These are phyloP conservation scores for Protobothrops flavoviridis DNA, from an alignment of 2,113 vertebrate species.

Conservation along the genomic window DNA sequence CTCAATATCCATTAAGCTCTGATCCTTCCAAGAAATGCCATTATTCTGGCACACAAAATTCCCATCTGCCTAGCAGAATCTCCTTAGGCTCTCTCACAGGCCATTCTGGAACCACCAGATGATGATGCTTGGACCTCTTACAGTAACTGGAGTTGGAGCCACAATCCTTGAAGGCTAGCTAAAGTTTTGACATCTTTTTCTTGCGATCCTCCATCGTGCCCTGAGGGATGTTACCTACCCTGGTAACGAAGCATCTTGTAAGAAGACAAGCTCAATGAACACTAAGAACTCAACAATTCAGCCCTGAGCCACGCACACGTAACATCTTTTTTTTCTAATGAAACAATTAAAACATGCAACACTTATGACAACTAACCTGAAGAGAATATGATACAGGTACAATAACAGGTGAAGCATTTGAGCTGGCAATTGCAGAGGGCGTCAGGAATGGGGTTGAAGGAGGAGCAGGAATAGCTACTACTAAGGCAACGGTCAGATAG, in stretches of 20 bases:
- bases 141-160: neutral
- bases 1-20: neutral
- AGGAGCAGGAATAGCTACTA: neutral
- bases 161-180: neutral
- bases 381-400: neutral
- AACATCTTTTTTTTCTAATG: neutral
- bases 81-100: neutral
- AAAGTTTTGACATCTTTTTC: neutral
- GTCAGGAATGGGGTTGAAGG: neutral
- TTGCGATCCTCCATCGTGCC: neutral
- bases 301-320: neutral
- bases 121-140: neutral
- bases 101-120: neutral
- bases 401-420: neutral
- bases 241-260: neutral
- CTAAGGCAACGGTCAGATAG: neutral
- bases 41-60: neutral
- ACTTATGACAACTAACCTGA: neutral
- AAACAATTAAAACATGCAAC: fast-evolving
- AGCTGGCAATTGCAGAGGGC: neutral
- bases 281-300: neutral
- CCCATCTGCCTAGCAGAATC: neutral
- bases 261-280: neutral
- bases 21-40: no score
- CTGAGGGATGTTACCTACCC: neutral